These are phyloP conservation scores for Peucedramus taeniatus DNA, from an alignment of 2,113 vertebrate genomes.

Conservation along the genomic window DNA sequence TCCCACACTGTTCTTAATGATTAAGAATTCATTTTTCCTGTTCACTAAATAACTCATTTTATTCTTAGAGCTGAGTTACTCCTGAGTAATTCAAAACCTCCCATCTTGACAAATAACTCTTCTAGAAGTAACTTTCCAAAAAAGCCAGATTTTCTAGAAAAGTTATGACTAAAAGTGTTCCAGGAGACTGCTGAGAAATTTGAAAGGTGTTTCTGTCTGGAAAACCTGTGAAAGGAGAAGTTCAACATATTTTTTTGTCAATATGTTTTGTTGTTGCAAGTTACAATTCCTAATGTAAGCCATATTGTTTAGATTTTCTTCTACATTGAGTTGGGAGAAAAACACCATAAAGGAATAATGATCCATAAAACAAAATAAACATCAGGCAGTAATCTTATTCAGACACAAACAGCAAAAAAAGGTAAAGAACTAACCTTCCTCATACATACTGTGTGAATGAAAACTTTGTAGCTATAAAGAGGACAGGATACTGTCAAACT, in stretches of 20 bases:
- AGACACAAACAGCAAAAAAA: accelerated
- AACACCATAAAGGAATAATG: neutral
- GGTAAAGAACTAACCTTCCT: neutral
- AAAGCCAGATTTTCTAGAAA: neutral
- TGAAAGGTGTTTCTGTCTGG: neutral
- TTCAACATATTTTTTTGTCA: neutral
- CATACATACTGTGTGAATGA: neutral
- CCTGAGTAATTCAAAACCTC: neutral
- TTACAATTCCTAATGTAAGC: neutral
- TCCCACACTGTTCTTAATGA: neutral
- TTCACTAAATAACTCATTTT: neutral
- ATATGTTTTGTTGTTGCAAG: accelerated
- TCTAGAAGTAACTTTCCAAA: neutral
- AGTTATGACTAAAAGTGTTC: neutral
- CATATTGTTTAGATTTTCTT: neutral
- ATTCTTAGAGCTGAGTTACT: neutral
- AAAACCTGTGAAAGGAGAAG: neutral
- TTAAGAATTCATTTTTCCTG: neutral
- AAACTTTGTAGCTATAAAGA: neutral
- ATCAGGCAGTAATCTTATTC: neutral
- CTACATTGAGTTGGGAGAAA: neutral
- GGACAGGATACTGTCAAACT: neutral
- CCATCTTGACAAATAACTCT: neutral
- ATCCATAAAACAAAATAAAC: neutral
- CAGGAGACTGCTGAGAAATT: neutral